Conservation (phyloP, 2,797 vertebrate species). For the Etheostoma nigrum region DNA sequence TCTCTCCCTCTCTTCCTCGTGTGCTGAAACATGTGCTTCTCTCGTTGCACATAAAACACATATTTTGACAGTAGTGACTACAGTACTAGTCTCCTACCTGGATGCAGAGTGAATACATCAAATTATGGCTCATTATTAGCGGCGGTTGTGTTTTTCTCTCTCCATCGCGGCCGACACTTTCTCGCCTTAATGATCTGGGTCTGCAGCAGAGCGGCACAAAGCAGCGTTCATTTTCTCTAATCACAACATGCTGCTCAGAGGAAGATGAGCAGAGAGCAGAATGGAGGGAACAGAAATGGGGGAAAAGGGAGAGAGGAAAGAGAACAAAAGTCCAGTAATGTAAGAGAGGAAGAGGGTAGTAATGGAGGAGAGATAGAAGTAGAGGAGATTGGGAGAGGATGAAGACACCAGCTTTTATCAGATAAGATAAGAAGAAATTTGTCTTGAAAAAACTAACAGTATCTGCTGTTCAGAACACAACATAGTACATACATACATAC, state of each 20-base stretch:
- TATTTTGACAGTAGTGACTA: neutral
- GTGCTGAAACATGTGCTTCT: neutral
- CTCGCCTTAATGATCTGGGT: neutral
- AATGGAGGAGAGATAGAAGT: neutral
- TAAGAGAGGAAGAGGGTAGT: no score
- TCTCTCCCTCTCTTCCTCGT: no score
- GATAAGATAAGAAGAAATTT: no score
- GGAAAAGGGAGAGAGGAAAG: no score
- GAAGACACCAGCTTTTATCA: no score
- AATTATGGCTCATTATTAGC: neutral
- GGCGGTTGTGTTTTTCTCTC: slow-evolving; percentile 60
- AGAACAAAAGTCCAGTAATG: no score
- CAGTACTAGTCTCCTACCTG: neutral
- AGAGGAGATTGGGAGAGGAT: neutral
- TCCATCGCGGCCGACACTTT: slow-evolving; percentile 45
- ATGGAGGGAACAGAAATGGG: neutral
- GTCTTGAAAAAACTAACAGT: no score
- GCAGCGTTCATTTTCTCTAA: neutral
- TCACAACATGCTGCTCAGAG: neutral
- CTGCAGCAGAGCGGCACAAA: neutral
- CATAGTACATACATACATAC: no score
- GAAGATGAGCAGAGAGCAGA: neutral
- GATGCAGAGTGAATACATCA: neutral
- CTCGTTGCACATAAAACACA: neutral
- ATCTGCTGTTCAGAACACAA: no score